Percentiles rank a stretch among this genome's conserved stretches.
Conservation (phyloP, 2,888 invertebrate species). For the Steinernema carpocapsae region DNA sequence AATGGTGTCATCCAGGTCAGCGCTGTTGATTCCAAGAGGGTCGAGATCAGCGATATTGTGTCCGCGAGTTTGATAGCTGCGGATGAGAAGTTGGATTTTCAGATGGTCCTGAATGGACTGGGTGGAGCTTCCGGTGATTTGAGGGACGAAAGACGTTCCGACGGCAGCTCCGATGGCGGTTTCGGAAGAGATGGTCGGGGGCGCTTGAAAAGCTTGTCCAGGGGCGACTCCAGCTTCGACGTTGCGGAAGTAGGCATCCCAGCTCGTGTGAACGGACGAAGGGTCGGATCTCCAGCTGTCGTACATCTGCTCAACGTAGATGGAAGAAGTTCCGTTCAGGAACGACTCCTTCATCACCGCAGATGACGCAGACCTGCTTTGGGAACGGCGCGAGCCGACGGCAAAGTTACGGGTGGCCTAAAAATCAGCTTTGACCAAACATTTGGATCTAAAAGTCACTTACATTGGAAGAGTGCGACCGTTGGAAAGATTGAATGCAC, state of each 20-base stretch:
- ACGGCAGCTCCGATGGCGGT: constrained; percentile 43
- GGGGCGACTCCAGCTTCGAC: constrained; percentile 81
- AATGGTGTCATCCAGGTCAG: constrained; percentile 74
- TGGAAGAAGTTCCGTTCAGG: constrained; percentile 90
- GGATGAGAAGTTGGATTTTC: constrained; percentile 96
- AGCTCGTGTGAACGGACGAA: constrained; percentile 77
- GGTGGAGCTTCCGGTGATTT: not conserved
- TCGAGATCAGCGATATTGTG: constrained; percentile 98
- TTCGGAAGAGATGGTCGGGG: constrained; percentile 75
- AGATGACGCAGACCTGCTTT: constrained; percentile 47
- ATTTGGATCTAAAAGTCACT: not conserved
- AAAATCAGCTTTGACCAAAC: not conserved
- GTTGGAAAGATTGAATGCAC: not conserved
- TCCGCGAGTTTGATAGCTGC: constrained; percentile 99
- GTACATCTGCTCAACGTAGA: constrained; percentile 86
- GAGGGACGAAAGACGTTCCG: not conserved
- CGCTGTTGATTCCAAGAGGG: constrained; percentile 91
- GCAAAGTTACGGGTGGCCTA: not conserved
- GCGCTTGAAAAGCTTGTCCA: constrained; percentile 80
- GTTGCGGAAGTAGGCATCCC: constrained; percentile 90
- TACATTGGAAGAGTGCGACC: constrained; percentile 10
- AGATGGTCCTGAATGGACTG: constrained; percentile 90
- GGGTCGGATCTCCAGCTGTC: constrained; percentile 65
- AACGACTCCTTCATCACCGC: constrained; percentile 79
- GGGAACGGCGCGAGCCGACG: not conserved